Conservation (phyloP, 2,888 invertebrate species). For the Pollenia amentaria region DNA sequence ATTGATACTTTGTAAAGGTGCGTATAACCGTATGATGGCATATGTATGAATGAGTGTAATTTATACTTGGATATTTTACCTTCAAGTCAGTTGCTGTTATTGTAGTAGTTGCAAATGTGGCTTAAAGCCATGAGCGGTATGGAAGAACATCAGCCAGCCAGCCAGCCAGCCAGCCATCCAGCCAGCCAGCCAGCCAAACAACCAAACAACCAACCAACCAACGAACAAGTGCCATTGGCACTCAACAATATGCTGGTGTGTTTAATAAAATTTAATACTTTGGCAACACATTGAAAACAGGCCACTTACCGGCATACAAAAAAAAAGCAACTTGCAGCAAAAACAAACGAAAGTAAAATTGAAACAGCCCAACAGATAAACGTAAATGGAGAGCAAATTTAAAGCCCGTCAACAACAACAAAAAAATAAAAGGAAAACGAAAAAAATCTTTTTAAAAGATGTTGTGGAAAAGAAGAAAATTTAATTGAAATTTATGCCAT, state of each 20-base stretch:
- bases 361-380: conserved; percentile 59
- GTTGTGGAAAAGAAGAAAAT: conserved; percentile 33
- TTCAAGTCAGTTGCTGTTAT: conserved; percentile 21
- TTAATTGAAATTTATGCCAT: conserved; percentile 57
- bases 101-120: conserved; percentile 53
- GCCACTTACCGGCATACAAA: conserved; percentile 62
- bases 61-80: not conserved
- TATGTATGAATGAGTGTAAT: conserved; percentile 27
- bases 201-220: conserved; percentile 3
- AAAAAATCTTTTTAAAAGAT: not conserved
- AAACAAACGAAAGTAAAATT: conserved; percentile 71
- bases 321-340: conserved; percentile 7
- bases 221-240: conserved; percentile 66
- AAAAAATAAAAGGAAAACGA: conserved; percentile 9
- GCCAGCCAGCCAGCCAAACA: not conserved
- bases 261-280: conserved; percentile 74
- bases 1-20: not conserved
- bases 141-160: conserved; percentile 63
- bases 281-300: conserved; percentile 69
- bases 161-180: conserved; percentile 6
- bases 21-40: not conserved
- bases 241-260: conserved; percentile 66
- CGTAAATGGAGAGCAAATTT: conserved; percentile 44
- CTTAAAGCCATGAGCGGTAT: conserved; percentile 57
- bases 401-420: conserved; percentile 3